Base-by-base conservation (phyloP, 2,888 invertebrate species). In the Stegophylla sp. region DNA sequence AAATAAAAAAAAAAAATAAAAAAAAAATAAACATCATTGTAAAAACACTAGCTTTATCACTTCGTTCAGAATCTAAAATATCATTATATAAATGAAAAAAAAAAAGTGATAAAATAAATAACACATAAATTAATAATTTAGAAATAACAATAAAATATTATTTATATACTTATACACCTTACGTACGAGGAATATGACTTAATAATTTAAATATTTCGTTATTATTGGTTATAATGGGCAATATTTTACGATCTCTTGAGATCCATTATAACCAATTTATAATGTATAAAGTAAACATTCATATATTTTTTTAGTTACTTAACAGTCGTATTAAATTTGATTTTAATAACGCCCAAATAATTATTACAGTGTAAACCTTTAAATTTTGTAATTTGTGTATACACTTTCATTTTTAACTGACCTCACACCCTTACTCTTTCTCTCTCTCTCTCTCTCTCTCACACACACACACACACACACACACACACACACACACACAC, bases 211-310 rank as follows among this genome's bases (percentile, higher is more conserved):
- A 20, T 10, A 53, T 20, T 53, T 20, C 23, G 10, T 64, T 5
- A n/a, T 45, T 45, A 45, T 73, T 13, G 59, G 59, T 73, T 73
- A 73, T 73, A 73, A 73, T 1, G 59, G 73, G 73, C 73, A 73
- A 73, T 23, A 61, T 45, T 45, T 12, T 45, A 17, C 45, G 59
- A 61, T 28, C 3, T 59, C 59, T 73, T 28, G 45, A 73, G 45
- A 73, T 73, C 73, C 73, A 61, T 61, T 73, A 73, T 59, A 73
- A 73, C 59, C 73, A 45, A 43, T 73, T 61, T 59, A 0, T 13
- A 73, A 59, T 9, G 23, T 26, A 72, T 7, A 72, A 59, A 3
- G 17, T 5, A 5, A 34, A 7, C 1, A 7, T 17, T 10, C 17
- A n/a, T 13, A 43, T 34, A 59, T n/a, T 17, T 56, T 34, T 26